These are phyloP conservation scores for Brenthis hecate DNA, from an alignment of 2,888 invertebrate species.

Conservation along the genomic window DNA sequence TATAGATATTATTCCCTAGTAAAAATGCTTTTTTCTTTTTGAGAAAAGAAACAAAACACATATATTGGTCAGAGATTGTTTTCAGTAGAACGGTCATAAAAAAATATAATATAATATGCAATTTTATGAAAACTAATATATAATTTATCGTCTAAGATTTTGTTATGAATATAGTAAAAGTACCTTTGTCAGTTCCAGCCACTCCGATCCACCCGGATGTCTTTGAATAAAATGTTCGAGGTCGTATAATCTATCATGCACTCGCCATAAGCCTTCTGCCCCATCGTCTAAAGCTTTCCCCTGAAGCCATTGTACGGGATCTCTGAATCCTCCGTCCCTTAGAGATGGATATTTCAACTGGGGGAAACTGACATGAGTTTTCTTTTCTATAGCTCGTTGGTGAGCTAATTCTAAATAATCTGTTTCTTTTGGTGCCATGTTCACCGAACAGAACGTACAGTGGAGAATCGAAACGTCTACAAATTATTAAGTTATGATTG, in stretches of 20 bases:
- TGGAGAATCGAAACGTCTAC: background rate
- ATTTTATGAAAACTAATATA: background rate
- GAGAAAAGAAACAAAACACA: too few relatives aligned
- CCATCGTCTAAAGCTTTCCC: constrained; percentile 86
- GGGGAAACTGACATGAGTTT: constrained; percentile 77
- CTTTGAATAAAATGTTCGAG: constrained; percentile 88
- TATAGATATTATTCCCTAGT: too few relatives aligned
- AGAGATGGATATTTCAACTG: constrained; percentile 78
- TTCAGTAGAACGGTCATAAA: background rate
- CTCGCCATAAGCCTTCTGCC: constrained; percentile 90
- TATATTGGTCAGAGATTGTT: too few relatives aligned
- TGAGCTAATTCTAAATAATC: constrained; percentile 59
- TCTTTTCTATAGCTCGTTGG: constrained; percentile 59
- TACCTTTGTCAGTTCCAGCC: constrained; percentile 87
- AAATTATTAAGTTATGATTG: background rate
- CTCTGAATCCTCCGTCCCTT: constrained; percentile 69
- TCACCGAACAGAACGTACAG: background rate
- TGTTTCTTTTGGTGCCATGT: constrained; percentile 55
- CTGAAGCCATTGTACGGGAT: constrained; percentile 82
- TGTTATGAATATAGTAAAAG: background rate
- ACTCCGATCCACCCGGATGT: constrained; percentile 94
- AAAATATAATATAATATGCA: background rate
- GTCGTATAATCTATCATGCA: constrained; percentile 91
- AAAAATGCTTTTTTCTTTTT: too few relatives aligned
- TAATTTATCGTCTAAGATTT: background rate